A percentile compares a stretch with the other conserved stretches of the same genome.
These are phyloP conservation scores for Aurelia aurita DNA, from an alignment of 30 jellyfish, hydroid and myxozoan genomes.

Conservation along the genomic window DNA sequence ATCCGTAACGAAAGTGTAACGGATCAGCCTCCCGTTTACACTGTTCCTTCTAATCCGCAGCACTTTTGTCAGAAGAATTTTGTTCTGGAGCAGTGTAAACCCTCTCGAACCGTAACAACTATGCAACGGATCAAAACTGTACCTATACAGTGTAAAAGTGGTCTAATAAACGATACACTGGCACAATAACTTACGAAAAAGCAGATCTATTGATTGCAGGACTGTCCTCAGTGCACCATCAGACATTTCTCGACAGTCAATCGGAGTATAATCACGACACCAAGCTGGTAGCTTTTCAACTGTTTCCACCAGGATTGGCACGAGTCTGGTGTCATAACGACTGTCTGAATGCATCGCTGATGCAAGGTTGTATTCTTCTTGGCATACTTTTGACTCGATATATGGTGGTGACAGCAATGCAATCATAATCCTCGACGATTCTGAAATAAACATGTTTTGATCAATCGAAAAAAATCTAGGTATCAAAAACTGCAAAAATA, in stretches of 20 bases:
- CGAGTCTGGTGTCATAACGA: constrained; percentile 51
- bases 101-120: no score
- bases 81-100: no score
- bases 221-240: constrained; percentile 26
- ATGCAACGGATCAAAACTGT: no score
- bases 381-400: constrained; percentile 88
- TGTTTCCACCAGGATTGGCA: constrained; percentile 57
- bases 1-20: no score
- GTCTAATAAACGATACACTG: no score
- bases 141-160: no score
- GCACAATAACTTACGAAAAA: constrained; percentile 49
- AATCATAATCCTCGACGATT: constrained; percentile 63
- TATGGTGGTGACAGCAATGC: constrained; percentile 85
- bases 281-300: constrained; percentile 82
- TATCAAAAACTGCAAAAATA: no score
- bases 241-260: constrained; percentile 58
- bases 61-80: no score
- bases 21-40: no score
- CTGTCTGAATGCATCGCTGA: constrained; percentile 74
- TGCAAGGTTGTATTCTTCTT: constrained; percentile 95
- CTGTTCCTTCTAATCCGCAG: no score
- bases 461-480: no score
- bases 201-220: constrained; percentile 11
- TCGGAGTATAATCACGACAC: constrained; percentile 68
- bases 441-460: constrained; percentile 38